Evolutionary conservation across 2,888 invertebrate species (phyloP).

Genomic region (Nomada lathburiana): DNA sequence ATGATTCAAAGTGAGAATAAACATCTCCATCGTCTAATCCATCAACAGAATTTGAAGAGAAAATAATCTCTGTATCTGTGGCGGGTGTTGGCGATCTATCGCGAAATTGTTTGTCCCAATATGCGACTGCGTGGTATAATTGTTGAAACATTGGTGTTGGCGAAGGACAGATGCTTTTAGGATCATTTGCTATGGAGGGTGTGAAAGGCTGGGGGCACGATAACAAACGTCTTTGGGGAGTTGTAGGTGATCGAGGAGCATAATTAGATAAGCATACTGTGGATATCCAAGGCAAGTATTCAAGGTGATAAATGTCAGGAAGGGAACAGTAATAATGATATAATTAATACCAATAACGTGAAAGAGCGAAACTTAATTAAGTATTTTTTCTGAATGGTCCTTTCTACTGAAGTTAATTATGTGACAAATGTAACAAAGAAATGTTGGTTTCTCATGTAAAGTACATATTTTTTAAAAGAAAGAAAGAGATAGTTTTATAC

Average conservation of each 20-base stretch:
- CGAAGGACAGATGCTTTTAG: slow-evolving; percentile 82
- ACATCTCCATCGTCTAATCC: slow-evolving; percentile 40
- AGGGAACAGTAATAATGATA: slow-evolving; percentile 40
- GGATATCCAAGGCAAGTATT: slow-evolving; percentile 49
- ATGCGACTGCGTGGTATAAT: slow-evolving; percentile 83
- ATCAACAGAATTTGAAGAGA: slow-evolving; percentile 47
- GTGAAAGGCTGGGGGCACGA: slow-evolving; percentile 76
- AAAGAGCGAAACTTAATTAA: slow-evolving; percentile 41
- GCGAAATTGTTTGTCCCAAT: slow-evolving; percentile 80
- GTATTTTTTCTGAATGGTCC: slow-evolving; percentile 13
- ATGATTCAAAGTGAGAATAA: slow-evolving; percentile 37
- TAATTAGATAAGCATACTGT: slow-evolving; percentile 72
- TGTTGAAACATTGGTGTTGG: slow-evolving; percentile 86
- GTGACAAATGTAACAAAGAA: not conserved
- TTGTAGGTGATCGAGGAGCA: slow-evolving; percentile 75
- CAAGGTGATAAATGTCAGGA: slow-evolving; percentile 48
- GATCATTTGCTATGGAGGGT: slow-evolving; percentile 59
- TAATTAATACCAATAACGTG: slow-evolving; percentile 40
- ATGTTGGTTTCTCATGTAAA: not conserved
- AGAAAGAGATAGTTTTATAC: not conserved
- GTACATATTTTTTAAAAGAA: not conserved
- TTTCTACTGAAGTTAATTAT: slow-evolving; percentile 13
- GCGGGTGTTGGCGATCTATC: slow-evolving; percentile 71
- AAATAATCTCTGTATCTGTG: slow-evolving; percentile 55
- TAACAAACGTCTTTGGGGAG: slow-evolving; percentile 77